Conservation (phyloP, 2,888 invertebrate genomes). For the Chrysotoxum bicinctum region DNA sequence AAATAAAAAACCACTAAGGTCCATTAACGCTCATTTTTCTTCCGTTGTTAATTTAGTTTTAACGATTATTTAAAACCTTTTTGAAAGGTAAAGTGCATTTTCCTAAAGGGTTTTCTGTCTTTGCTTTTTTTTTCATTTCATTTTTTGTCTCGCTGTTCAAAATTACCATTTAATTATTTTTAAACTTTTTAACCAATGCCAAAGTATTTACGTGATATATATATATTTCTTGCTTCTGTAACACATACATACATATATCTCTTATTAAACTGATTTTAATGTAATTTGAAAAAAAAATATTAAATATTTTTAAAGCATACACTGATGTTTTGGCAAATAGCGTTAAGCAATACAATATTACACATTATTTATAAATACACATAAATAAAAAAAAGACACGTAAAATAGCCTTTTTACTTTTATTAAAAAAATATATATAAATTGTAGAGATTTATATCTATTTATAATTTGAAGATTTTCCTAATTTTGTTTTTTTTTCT, state of each 20-base stretch:
- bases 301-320: conserved; percentile 65
- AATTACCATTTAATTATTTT: background rate
- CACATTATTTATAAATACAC: conserved; percentile 61
- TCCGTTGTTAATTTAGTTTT: conserved; percentile 11
- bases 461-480: background rate
- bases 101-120: conserved; percentile 17
- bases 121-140: background rate
- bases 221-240: conserved; percentile 37
- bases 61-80: background rate
- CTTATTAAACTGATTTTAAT: conserved; percentile 26
- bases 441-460: too few species aligned
- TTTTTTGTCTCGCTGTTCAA: conserved; percentile 19
- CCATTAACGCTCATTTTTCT: conserved; percentile 56
- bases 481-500: too few species aligned
- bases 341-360: conserved; percentile 66
- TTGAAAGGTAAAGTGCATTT: conserved; percentile 46
- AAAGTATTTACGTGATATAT: conserved; percentile 27
- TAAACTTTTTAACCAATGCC: conserved; percentile 61
- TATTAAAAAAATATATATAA: background rate
- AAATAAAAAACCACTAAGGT: conserved; percentile 29
- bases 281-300: conserved; percentile 34
- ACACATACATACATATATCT: conserved; percentile 31
- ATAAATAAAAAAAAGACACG: conserved; percentile 49
- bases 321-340: conserved; percentile 65
- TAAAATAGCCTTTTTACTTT: conserved; percentile 52